Base-by-base conservation (phyloP, 2,888 invertebrate species). In the Diaperis boleti region DNA sequence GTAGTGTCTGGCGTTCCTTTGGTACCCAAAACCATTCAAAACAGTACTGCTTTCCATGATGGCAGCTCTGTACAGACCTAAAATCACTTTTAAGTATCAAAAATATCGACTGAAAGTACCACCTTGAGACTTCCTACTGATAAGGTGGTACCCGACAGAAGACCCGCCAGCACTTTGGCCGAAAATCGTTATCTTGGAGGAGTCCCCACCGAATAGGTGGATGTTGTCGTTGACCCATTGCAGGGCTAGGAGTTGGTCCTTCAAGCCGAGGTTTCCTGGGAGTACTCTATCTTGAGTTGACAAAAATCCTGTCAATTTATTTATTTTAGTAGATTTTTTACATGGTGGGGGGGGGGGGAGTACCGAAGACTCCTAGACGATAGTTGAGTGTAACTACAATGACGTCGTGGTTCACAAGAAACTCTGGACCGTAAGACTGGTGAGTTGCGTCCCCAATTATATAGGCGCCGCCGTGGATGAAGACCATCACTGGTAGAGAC, bases 281-380 rank as follows among this genome's bases (percentile, higher is more conserved):
- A 62, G 82, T 0, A 83, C 73, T 0, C 84, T 83, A 64, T 91
- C 90, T 1, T 86, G 89, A 0, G 90, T 89, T 22, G 31, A 66
- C 47, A 90, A 80, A 76, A 91, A 90, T 56, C 91, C 88, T 87
- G 72, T n/a, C n/a, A n/a, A n/a, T n/a, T n/a, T n/a, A n/a, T n/a
- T n/a, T n/a, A n/a, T n/a, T n/a, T n/a, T n/a, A n/a, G n/a, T n/a
- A n/a, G n/a, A n/a, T n/a, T n/a, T n/a, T n/a, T n/a, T n/a, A n/a
- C n/a, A n/a, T n/a, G n/a, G n/a, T n/a, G n/a, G n/a, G n/a, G n/a
- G n/a, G n/a, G n/a, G n/a, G n/a, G 3, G 7, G 1, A 39, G 18
- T 42, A 50, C 52, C 52, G 11, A 52, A 52, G 7, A 52, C 63
- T 56, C 72, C 72, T 14, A 73, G 59, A 33, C 74, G 66, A 44